phyloP scores from a whole-genome alignment of 2,113 vertebrate genomes.

The Athene cunicularia region DNA sequence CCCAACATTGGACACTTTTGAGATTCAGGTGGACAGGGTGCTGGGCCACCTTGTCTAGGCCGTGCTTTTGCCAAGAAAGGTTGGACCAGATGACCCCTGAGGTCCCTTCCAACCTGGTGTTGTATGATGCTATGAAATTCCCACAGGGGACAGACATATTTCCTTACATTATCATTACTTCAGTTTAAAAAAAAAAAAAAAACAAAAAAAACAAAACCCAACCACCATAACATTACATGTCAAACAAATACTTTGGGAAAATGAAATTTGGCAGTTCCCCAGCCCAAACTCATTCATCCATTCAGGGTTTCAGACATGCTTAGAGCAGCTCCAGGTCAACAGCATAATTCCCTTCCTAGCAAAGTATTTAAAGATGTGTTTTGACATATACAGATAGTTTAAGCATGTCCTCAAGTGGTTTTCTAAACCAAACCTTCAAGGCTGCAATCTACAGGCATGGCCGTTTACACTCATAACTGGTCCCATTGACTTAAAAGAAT shows the following conservation, averaged over 20 bases:
- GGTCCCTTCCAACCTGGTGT: no score
- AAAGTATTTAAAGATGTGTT: conserved; percentile 1
- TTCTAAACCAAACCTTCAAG: not conserved
- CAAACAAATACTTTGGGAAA: not conserved
- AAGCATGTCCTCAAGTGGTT: not conserved
- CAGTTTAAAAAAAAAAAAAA: not conserved
- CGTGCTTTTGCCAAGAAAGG: no score
- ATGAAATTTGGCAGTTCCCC: not conserved
- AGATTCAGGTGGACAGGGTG: no score
- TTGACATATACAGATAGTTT: not conserved
- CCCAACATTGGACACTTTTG: no score
- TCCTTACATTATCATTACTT: not conserved
- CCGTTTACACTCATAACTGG: not conserved
- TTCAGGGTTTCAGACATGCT: not conserved
- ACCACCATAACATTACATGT: not conserved
- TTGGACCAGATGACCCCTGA: no score
- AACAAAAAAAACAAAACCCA: no score
- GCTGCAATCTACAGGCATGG: not conserved
- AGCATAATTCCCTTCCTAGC: not conserved
- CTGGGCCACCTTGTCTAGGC: no score
- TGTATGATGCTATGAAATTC: not conserved
- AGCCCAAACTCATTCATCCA: not conserved
- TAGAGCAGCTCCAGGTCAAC: not conserved
- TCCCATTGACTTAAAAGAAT: not conserved
- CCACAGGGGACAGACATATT: not conserved